These are phyloP conservation scores for Neotoxoptera formosana DNA, from an alignment of 1,140 invertebrate genomes.

Conservation along the genomic window DNA sequence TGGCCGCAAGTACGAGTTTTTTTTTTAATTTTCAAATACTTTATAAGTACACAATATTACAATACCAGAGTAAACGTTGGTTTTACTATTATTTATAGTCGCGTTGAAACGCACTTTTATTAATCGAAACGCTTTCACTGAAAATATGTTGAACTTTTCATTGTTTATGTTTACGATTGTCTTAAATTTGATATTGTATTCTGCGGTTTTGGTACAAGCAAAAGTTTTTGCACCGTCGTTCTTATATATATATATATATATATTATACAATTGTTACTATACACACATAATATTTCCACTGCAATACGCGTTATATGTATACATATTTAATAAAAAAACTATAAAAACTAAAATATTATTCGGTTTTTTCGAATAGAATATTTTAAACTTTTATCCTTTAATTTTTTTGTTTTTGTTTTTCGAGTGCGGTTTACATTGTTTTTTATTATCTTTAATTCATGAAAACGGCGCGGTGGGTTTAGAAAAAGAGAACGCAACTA, in stretches of 20 bases:
- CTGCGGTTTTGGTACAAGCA: background rate
- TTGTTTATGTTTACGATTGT: background rate
- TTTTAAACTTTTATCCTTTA: constrained; percentile 24
- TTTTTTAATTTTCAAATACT: background rate
- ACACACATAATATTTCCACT: background rate
- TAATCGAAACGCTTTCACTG: background rate
- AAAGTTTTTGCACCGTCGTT: background rate
- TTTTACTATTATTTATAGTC: background rate
- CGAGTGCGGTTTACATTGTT: background rate
- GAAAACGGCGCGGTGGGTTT: background rate
- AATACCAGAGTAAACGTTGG: background rate
- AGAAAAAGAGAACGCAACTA: background rate
- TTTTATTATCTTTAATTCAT: constrained; percentile 21
- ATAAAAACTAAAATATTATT: background rate
- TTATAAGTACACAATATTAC: background rate
- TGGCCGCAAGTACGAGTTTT: no score
- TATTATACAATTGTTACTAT: background rate
- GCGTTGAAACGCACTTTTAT: background rate
- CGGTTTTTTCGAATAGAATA: background rate
- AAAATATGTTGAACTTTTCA: background rate
- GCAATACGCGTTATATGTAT: background rate
- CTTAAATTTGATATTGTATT: constrained; percentile 18
- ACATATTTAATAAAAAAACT: background rate
- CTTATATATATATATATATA: background rate
- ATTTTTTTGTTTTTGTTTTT: constrained; percentile 24